Evolutionary conservation across 2,888 invertebrate genomes (phyloP).

Genomic region (Tenthredo scrophulariae): DNA sequence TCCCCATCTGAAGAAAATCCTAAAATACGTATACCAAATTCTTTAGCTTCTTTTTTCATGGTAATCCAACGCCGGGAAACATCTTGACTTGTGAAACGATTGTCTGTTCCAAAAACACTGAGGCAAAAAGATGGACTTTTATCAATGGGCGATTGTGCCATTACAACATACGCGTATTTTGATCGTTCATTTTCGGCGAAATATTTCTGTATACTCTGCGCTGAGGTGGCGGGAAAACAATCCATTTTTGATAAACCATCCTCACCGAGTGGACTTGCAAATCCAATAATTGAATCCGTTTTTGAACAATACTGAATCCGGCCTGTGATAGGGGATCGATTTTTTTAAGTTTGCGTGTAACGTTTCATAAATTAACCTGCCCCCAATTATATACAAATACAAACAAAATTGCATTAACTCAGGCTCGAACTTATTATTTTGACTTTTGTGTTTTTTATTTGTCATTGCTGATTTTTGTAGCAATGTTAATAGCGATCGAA

Average conservation of each 20-base stretch:
- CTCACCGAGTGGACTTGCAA: slow-evolving; percentile 25
- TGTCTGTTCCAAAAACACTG: slow-evolving; percentile 59
- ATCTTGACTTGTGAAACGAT: slow-evolving; percentile 57
- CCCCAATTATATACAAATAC: slow-evolving; percentile 53
- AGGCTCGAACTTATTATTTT: slow-evolving; percentile 18
- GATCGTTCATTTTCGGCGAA: slow-evolving; percentile 41
- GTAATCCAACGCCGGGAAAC: slow-evolving; percentile 56
- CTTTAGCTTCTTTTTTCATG: slow-evolving; percentile 51
- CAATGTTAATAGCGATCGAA: slow-evolving; percentile 5
- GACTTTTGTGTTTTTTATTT: slow-evolving; percentile 15
- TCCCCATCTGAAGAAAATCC: slow-evolving; percentile 60
- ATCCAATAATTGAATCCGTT: slow-evolving; percentile 28
- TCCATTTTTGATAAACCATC: slow-evolving; percentile 31
- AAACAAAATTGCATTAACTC: slow-evolving; percentile 26
- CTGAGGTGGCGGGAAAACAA: slow-evolving; percentile 13
- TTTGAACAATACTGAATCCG: slow-evolving; percentile 23
- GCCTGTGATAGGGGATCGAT: slow-evolving; percentile 3
- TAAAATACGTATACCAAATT: slow-evolving; percentile 57
- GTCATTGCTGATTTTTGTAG: not conserved
- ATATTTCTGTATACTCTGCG: slow-evolving; percentile 51
- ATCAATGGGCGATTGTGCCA: slow-evolving; percentile 51
- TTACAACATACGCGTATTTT: slow-evolving; percentile 55
- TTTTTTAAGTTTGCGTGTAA: slow-evolving; percentile 55
- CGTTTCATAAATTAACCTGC: slow-evolving; percentile 56
- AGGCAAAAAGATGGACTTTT: slow-evolving; percentile 56